phyloP scores from a whole-genome alignment of 2,113 vertebrate species.

The Eolophus roseicapilla region DNA sequence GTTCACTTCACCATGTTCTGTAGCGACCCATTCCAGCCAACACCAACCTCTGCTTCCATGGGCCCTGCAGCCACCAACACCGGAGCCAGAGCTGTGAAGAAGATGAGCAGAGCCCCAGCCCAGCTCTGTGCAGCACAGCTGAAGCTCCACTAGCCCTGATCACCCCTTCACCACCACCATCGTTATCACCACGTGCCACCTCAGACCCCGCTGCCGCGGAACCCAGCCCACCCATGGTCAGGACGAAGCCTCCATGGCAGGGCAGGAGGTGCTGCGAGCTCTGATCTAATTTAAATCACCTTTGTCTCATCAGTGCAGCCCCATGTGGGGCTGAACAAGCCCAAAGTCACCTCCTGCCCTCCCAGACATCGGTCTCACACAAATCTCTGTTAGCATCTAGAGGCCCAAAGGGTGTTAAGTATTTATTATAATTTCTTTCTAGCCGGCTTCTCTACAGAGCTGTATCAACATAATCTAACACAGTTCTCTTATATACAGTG shows the following conservation, averaged over 20 bases:
- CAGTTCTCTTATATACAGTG: constrained; percentile 65
- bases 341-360: not conserved
- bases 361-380: not conserved
- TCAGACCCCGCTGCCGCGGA: not conserved
- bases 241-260: accelerated
- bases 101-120: not conserved
- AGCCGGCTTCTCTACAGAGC: constrained; percentile 8
- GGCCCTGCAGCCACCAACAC: too few species aligned
- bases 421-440: constrained; percentile 56
- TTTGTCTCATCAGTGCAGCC: not conserved
- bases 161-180: not conserved
- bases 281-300: not conserved
- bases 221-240: accelerated
- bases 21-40: not conserved
- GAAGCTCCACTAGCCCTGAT: not conserved
- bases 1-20: too few species aligned
- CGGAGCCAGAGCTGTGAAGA: too few species aligned
- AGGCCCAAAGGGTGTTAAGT: constrained; percentile 26
- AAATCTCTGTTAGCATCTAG: not conserved
- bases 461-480: constrained; percentile 62
- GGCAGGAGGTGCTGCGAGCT: not conserved
- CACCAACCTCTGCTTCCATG: too few species aligned
- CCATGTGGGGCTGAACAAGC: not conserved
- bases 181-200: too few species aligned
- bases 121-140: too few species aligned